Evolutionary conservation across 35 echinoderm and acorn worm species (phyloP).

Genomic region (Patiria miniata): DNA sequence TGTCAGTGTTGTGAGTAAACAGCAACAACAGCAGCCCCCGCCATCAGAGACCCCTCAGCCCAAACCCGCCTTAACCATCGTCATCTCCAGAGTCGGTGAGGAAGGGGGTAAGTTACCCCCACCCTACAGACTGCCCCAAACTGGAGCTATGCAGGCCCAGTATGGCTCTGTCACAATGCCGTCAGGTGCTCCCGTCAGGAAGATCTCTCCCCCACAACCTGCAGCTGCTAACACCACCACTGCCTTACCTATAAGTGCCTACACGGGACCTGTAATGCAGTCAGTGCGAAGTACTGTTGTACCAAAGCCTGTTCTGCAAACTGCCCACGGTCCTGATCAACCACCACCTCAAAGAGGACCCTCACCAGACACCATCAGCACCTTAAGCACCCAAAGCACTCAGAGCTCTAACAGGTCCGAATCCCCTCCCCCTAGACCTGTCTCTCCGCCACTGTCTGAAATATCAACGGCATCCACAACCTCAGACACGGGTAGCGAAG

Average conservation of each 20-base stretch:
- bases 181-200: conserved; percentile 32
- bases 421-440: conserved; percentile 2
- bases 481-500: conserved; percentile 61
- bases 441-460: conserved; percentile 71
- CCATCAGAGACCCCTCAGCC: conserved; percentile 34
- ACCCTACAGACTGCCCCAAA: conserved; percentile 67
- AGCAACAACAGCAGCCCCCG: conserved; percentile 37
- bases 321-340: conserved; percentile 90
- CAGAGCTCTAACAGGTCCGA: conserved; percentile 66
- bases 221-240: conserved; percentile 83
- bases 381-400: conserved; percentile 71
- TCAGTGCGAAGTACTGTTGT: conserved; percentile 76
- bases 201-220: conserved; percentile 75
- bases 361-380: conserved; percentile 93
- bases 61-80: conserved; percentile 31
- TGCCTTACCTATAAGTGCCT: conserved; percentile 54
- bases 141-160: conserved; percentile 26
- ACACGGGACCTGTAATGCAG: conserved; percentile 54
- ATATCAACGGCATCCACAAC: conserved; percentile 62
- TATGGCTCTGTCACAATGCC: conserved; percentile 28
- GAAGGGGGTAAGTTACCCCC: conserved; percentile 47
- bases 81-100: conserved; percentile 36
- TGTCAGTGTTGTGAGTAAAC: neutral
- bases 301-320: conserved; percentile 90
- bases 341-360: conserved; percentile 66